Evolutionary conservation across 1,140 invertebrate species (phyloP).

Genomic region (Trichogramma pretiosum): DNA sequence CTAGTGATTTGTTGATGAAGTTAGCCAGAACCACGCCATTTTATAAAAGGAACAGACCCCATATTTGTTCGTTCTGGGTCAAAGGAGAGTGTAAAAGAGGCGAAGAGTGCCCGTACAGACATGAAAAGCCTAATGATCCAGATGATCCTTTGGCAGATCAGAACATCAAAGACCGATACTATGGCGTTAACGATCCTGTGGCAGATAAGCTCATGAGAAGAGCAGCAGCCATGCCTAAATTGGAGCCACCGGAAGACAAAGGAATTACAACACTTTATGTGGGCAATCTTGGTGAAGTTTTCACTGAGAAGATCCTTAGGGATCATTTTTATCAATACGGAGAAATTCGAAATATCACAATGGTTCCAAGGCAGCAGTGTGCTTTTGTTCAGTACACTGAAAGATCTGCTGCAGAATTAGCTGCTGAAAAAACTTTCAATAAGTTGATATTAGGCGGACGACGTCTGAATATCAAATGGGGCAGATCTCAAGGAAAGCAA

Average conservation of each 20-base stretch:
- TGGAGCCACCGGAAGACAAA: slow-evolving; percentile 92
- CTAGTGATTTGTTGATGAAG: slow-evolving; percentile 85
- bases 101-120: slow-evolving; percentile 98
- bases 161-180: slow-evolving; percentile 98
- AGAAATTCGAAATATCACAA: slow-evolving; percentile 89
- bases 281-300: slow-evolving; percentile 80
- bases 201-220: slow-evolving; percentile 94
- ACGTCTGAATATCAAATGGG: slow-evolving; percentile 94
- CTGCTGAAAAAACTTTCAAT: slow-evolving; percentile 94
- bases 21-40: slow-evolving; percentile 95
- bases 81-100: slow-evolving; percentile 98
- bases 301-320: slow-evolving; percentile 83
- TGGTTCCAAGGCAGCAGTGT: slow-evolving; percentile 90
- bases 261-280: slow-evolving; percentile 95
- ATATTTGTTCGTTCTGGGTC: slow-evolving; percentile 99
- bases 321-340: slow-evolving; percentile 98
- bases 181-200: slow-evolving; percentile 97
- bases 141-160: slow-evolving; percentile 98
- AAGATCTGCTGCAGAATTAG: slow-evolving; percentile 79
- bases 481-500: slow-evolving; percentile 73
- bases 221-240: slow-evolving; percentile 86
- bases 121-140: slow-evolving; percentile 98
- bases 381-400: slow-evolving; percentile 96
- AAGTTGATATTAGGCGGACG: slow-evolving; percentile 82
- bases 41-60: slow-evolving; percentile 96